Conservation (phyloP, 2,888 invertebrate genomes). For the Sesia apiformis region DNA sequence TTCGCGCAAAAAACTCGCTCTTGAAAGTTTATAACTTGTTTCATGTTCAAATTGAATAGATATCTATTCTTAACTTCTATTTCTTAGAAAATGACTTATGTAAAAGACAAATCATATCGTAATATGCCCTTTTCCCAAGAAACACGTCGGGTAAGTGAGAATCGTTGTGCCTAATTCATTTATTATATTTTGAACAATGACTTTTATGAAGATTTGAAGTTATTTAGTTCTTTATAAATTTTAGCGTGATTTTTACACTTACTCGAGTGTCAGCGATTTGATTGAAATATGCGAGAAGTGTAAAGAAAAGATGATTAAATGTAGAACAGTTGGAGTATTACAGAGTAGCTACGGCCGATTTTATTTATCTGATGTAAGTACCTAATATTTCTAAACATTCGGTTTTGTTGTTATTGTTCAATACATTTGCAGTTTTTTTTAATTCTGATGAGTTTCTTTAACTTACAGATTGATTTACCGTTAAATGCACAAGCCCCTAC, state of each 20-base stretch:
- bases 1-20: no score
- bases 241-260: slow-evolving; percentile 42
- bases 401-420: neutral
- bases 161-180: neutral
- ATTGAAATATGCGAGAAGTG: slow-evolving; percentile 17
- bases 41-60: no score
- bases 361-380: slow-evolving; percentile 35
- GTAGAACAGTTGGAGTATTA: slow-evolving; percentile 47
- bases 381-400: neutral
- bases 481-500: neutral
- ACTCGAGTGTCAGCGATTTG: slow-evolving; percentile 26
- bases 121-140: slow-evolving; percentile 30
- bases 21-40: no score
- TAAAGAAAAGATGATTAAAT: slow-evolving; percentile 24
- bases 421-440: neutral
- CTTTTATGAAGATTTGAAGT: neutral
- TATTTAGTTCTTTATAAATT: slow-evolving; percentile 10
- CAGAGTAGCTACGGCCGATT: slow-evolving; percentile 40
- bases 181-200: neutral
- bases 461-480: neutral
- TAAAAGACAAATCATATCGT: slow-evolving; percentile 23
- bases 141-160: slow-evolving; percentile 25
- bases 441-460: neutral
- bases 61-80: no score
- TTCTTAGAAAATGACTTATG: slow-evolving; percentile 16